Evolutionary conservation across 2,113 vertebrate genomes (phyloP), one percentile per base, ranked within the genome.

Genomic region (Agelaius phoeniceus): DNA sequence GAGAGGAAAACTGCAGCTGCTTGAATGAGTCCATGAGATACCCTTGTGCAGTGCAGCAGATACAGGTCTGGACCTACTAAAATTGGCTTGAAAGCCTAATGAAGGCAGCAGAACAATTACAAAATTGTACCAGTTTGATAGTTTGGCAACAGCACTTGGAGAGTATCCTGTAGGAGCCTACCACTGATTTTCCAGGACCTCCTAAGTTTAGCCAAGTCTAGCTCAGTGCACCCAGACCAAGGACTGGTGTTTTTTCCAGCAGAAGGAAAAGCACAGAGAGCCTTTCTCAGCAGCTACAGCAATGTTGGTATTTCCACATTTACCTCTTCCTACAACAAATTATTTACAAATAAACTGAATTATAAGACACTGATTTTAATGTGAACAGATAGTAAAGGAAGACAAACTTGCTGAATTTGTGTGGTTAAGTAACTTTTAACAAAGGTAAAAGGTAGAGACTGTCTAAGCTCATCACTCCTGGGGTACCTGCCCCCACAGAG

Each of bases 261-360:
- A 59, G 41, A 16, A 33, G n/a, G 21, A 17, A 51, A 41, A 75
- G 62, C 48, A 26, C 26, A 30, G 15, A 23, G 39, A 7, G 6
- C 21, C 51, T 6, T n/a, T 13, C 44, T 30, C 17, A 3, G 44
- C 73, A 57, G 73, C 46, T 19, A 26, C 65, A 46, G 12, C 54
- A 33, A 27, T 0, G 0, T 0, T 15, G 30, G 33, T 27, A 27
- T 7, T 79, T 15, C 51, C 35, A 46, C 30, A 52, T 12, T 24
- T 48, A 41, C 49, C 10, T 30, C 81, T 23, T 61, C 31, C 85
- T 67, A 9, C 43, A 62, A 26, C 31, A 16, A 37, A 44, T 19
- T 31, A 26, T 10, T 43, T 19, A 51, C 16, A 41, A 58, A 58
- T 44, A 24, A 58, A 63, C 22, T 11, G 5, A n/a, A 63, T 37